These are phyloP conservation scores for Stenodema calcarata DNA, from an alignment of 2,888 invertebrate species.

Conservation along the genomic window DNA sequence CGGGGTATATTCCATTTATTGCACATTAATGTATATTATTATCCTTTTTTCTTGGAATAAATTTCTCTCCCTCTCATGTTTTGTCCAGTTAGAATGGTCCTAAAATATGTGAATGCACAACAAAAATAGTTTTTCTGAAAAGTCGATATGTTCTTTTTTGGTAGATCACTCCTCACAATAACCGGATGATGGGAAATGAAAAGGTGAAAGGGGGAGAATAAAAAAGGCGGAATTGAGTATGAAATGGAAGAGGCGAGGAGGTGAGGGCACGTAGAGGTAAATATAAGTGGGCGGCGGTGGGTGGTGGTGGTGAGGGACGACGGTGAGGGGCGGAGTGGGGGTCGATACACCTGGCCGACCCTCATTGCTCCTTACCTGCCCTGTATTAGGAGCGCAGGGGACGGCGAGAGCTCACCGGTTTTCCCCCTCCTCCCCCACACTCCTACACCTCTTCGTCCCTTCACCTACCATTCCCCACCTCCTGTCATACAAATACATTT, in stretches of 20 bases:
- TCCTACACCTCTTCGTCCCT: neutral
- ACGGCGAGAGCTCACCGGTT: neutral
- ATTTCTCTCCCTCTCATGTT: no score
- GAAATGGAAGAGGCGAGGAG: constrained; percentile 1
- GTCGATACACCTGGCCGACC: constrained; percentile 39
- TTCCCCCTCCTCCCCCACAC: neutral
- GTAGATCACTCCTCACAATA: no score
- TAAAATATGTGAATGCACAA: no score
- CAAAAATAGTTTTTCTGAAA: no score
- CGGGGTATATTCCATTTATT: no score
- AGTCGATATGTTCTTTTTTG: no score
- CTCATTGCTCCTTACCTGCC: constrained; percentile 35
- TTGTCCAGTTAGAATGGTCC: no score
- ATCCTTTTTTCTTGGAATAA: no score
- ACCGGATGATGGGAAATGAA: neutral
- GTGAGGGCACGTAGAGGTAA: constrained; percentile 35
- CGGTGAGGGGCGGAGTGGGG: neutral
- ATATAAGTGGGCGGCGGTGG: neutral
- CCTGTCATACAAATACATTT: constrained; percentile 33
- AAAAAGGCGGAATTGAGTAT: neutral
- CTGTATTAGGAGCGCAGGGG: constrained; percentile 19
- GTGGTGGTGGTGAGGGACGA: neutral
- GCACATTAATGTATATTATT: no score
- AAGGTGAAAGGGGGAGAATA: neutral
- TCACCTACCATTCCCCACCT: neutral